A percentile compares a stretch with the other conserved stretches of the same genome.
Conservation (phyloP, 2,797 vertebrate species). For the Australoheros facetus region DNA sequence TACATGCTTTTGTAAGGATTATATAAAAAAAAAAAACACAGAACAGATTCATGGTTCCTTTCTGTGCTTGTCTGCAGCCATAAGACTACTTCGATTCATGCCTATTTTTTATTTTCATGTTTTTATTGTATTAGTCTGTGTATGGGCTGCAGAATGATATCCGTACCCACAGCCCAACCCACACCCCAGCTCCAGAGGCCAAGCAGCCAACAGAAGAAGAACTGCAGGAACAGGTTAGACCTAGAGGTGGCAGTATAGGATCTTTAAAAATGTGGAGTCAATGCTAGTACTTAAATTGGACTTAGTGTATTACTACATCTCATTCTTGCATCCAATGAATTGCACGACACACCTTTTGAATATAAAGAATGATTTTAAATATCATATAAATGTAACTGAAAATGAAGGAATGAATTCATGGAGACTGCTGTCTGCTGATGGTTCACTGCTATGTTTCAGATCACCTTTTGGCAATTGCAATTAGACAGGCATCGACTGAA, state of each 20-base stretch:
- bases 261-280: neutral
- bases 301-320: neutral
- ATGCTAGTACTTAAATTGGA: neutral
- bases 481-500: conserved; percentile 98
- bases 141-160: conserved; percentile 97
- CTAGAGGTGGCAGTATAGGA: neutral
- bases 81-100: neutral
- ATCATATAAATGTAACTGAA: neutral
- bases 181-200: conserved; percentile 89
- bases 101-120: neutral
- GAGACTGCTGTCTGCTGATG: conserved; percentile 49
- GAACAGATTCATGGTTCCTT: neutral
- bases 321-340: neutral
- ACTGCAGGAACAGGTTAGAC: conserved; percentile 89
- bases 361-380: neutral
- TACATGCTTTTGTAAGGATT: neutral
- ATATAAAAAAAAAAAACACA: neutral
- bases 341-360: neutral
- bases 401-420: neutral
- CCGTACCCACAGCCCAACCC: conserved; percentile 94
- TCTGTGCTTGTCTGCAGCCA: neutral
- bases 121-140: conserved; percentile 84
- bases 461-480: conserved; percentile 97
- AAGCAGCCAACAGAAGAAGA: conserved; percentile 95
- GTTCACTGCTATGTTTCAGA: conserved; percentile 83